phyloP scores from a whole-genome alignment of 2,113 vertebrate genomes.

The Zosterops borbonicus region DNA sequence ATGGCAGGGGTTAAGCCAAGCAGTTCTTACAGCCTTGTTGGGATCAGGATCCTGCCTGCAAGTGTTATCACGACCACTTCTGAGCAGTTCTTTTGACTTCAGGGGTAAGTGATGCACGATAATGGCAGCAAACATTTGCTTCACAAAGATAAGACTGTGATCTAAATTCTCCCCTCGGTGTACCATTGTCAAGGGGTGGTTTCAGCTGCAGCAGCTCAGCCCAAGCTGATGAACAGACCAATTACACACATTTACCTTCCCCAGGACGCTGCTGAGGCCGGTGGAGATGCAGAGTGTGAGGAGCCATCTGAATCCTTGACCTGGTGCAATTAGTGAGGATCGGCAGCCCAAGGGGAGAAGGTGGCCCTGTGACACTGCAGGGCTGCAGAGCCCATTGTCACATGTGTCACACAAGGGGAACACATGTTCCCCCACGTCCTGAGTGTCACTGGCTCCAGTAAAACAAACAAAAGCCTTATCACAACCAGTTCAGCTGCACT shows the following conservation, averaged over 20 bases:
- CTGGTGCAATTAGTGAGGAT: neutral
- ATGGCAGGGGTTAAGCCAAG: neutral
- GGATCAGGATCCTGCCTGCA: neutral
- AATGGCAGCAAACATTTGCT: slow-evolving; percentile 2
- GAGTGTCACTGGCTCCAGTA: neutral
- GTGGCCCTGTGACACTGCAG: neutral
- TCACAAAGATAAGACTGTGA: neutral
- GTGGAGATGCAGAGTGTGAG: neutral
- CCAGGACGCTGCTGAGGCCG: neutral
- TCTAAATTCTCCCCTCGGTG: neutral
- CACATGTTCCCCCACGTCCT: neutral
- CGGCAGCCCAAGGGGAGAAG: neutral
- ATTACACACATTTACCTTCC: neutral
- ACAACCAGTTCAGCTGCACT: slow-evolving; percentile 5
- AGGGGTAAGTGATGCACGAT: neutral
- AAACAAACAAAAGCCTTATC: slow-evolving; percentile 47
- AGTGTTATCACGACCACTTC: neutral
- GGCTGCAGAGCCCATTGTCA: neutral
- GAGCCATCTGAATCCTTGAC: neutral
- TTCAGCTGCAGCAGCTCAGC: neutral
- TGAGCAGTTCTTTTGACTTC: neutral
- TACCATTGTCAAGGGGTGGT: neutral
- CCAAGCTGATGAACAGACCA: neutral
- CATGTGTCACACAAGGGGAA: neutral
- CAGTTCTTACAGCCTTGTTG: neutral